Conservation (phyloP, 1,140 invertebrate species). For the Belonocnema kinseyi region DNA sequence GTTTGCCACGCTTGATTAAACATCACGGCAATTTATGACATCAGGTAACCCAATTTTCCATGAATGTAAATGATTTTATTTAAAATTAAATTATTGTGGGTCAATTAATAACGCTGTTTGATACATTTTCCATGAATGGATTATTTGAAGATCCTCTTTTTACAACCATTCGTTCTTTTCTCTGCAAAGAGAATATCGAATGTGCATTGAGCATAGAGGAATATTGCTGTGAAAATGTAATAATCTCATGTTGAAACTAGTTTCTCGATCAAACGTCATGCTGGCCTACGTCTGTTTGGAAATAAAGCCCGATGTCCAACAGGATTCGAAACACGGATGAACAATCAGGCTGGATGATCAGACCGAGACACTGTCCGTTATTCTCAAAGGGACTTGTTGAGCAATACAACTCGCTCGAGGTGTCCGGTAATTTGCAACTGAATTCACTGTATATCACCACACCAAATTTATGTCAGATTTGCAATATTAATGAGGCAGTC, state of each 20-base stretch:
- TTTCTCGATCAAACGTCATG: conserved; percentile 26
- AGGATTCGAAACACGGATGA: conserved; percentile 28
- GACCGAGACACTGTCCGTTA: conserved; percentile 10
- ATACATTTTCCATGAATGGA: background rate
- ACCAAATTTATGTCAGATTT: background rate
- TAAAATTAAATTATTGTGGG: too few species aligned
- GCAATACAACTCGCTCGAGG: conserved; percentile 27
- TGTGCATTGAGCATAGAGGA: background rate
- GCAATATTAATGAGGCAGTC: conserved; percentile 1
- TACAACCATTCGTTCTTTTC: background rate
- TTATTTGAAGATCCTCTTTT: background rate
- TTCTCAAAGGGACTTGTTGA: conserved; percentile 18
- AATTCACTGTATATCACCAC: background rate
- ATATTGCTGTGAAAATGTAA: conserved; percentile 16
- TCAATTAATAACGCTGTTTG: too few species aligned
- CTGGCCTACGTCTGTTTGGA: conserved; percentile 2
- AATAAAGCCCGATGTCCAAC: conserved; percentile 8
- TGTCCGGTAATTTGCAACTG: conserved; percentile 14
- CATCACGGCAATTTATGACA: too few species aligned
- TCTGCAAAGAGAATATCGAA: background rate
- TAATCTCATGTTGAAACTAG: conserved; percentile 24
- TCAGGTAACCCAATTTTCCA: too few species aligned
- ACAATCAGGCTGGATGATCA: conserved; percentile 25
- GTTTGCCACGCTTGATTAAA: too few species aligned
- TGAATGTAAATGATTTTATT: too few species aligned